phyloP scores from a whole-genome alignment of 23 tunicate genomes.

The Halocynthia aurantium region DNA sequence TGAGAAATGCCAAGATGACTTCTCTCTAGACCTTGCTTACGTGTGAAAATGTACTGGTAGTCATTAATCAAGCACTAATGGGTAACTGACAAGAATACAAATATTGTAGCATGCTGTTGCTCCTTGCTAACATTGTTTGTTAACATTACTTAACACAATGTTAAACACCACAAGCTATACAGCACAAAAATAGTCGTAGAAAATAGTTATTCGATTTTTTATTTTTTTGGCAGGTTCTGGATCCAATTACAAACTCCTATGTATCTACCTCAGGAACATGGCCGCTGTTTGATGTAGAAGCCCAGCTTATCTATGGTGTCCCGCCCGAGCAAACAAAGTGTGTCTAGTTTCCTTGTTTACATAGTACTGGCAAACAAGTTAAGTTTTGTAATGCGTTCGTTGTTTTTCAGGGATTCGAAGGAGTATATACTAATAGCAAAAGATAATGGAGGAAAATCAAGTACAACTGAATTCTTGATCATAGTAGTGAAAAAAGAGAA shows the following conservation, averaged over 20 bases:
- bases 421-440: conserved; percentile 31
- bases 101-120: too few relatives aligned
- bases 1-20: too few relatives aligned
- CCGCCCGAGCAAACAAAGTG: conserved; percentile 20
- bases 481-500: conserved; percentile 20
- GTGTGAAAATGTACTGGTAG: too few relatives aligned
- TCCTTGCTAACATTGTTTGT: too few relatives aligned
- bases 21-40: too few relatives aligned
- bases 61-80: too few relatives aligned
- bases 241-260: neutral
- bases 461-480: conserved; percentile 21
- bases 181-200: too few relatives aligned
- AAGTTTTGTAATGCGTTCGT: neutral
- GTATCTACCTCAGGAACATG: conserved; percentile 18
- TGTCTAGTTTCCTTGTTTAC: neutral
- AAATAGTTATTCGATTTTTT: too few relatives aligned
- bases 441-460: conserved; percentile 31
- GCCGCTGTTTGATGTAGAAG: conserved; percentile 26
- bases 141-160: too few relatives aligned
- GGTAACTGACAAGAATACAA: too few relatives aligned
- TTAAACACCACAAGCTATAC: too few relatives aligned
- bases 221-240: too few relatives aligned
- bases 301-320: conserved; percentile 54
- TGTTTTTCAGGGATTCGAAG: conserved; percentile 16
- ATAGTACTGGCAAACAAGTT: neutral